Percentiles rank a stretch among this genome's conserved stretches.
Evolutionary conservation across 2,113 vertebrate genomes (phyloP).

Genomic region (Anolis sagrei): DNA sequence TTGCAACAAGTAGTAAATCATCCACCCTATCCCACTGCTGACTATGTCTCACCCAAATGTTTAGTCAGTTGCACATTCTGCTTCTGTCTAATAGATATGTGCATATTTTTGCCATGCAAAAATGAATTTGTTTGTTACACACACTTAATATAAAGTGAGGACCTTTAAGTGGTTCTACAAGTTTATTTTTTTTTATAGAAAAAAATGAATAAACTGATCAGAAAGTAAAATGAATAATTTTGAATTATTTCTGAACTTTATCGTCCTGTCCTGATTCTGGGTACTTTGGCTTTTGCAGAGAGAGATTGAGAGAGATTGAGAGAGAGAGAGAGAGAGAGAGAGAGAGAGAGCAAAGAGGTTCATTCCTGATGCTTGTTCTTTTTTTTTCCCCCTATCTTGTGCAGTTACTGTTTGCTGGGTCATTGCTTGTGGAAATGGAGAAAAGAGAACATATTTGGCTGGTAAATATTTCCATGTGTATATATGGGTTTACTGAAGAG

Average conservation of each 20-base stretch:
- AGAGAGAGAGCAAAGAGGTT: background rate
- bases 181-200: background rate
- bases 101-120: background rate
- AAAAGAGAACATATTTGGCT: conserved; percentile 48
- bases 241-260: background rate
- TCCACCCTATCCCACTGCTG: background rate
- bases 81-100: background rate
- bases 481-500: background rate
- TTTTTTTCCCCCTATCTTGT: background rate
- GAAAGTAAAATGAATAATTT: background rate
- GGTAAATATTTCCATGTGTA: conserved; percentile 50
- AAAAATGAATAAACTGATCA: background rate
- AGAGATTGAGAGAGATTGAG: no score
- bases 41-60: background rate
- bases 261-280: background rate
- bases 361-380: background rate
- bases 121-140: background rate
- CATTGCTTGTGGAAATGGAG: conserved; percentile 61
- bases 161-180: background rate
- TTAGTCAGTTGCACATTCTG: background rate
- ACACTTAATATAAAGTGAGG: background rate
- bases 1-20: background rate
- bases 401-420: conserved; percentile 65
- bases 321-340: no score
- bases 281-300: background rate